A percentile compares a stretch with the other conserved stretches of the same genome.
Conservation (phyloP, 2,113 vertebrate genomes). For the Microtus montanus region DNA sequence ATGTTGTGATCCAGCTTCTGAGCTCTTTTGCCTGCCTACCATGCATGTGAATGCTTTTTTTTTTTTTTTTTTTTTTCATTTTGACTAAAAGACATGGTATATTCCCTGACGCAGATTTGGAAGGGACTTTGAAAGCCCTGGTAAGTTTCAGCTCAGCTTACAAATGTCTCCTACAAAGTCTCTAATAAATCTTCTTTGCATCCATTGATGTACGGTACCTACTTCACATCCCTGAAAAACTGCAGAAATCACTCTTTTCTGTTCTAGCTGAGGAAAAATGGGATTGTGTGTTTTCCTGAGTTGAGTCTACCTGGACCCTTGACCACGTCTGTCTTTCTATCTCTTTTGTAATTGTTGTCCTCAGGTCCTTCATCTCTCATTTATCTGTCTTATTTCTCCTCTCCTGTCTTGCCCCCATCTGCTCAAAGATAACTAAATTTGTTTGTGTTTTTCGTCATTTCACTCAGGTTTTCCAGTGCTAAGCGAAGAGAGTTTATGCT, state of each 20-base stretch:
- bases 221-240: background rate
- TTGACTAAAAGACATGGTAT: background rate
- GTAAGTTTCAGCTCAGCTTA: background rate
- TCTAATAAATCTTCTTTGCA: background rate
- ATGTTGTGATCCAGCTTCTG: background rate
- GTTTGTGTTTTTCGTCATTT: background rate
- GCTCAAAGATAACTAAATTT: background rate
- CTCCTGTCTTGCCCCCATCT: background rate
- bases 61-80: background rate
- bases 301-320: background rate
- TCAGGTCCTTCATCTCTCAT: background rate
- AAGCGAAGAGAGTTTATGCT: background rate
- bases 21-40: background rate
- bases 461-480: background rate
- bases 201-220: background rate
- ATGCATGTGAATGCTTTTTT: background rate
- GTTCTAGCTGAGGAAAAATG: background rate
- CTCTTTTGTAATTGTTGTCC: slow-evolving; percentile 17
- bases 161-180: background rate
- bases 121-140: background rate
- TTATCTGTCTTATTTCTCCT: background rate
- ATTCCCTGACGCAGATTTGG: background rate
- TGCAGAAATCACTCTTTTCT: background rate
- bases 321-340: background rate
- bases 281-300: background rate